phyloP scores from a whole-genome alignment of 2,888 invertebrate genomes.

The Agriotes lineatus region DNA sequence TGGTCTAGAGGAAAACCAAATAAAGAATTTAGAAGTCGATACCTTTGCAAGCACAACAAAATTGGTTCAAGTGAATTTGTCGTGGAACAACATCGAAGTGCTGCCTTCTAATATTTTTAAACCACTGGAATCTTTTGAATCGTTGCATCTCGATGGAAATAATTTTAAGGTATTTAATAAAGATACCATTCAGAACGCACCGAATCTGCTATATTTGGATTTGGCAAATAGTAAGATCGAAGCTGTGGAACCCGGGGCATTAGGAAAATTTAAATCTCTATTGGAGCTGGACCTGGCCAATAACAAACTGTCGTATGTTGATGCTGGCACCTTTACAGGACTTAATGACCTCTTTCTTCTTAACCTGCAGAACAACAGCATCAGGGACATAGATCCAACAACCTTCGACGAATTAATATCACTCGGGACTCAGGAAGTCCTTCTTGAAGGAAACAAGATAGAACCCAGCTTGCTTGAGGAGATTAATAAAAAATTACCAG shows the following conservation, averaged over 20 bases:
- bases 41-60: neutral
- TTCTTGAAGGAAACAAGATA: slow-evolving; percentile 27
- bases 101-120: neutral
- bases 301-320: slow-evolving; percentile 19
- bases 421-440: slow-evolving; percentile 4
- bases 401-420: slow-evolving; percentile 18
- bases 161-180: neutral
- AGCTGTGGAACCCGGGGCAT: slow-evolving; percentile 12
- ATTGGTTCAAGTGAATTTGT: neutral
- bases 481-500: slow-evolving; percentile 6
- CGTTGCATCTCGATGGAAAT: slow-evolving; percentile 7
- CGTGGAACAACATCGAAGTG: neutral
- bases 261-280: slow-evolving; percentile 5
- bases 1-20: neutral
- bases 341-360: slow-evolving; percentile 2
- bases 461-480: slow-evolving; percentile 1
- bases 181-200: slow-evolving; percentile 2
- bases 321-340: neutral
- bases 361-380: slow-evolving; percentile 25
- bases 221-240: slow-evolving; percentile 21
- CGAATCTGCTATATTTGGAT: slow-evolving; percentile 20
- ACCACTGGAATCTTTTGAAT: neutral
- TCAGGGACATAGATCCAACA: slow-evolving; percentile 8
- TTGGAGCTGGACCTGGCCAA: slow-evolving; percentile 21
- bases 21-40: slow-evolving; percentile 8